These are phyloP conservation scores for Zoroaster sp. DNA, from an alignment of 53 echinoderm and acorn worm genomes.

Conservation along the genomic window DNA sequence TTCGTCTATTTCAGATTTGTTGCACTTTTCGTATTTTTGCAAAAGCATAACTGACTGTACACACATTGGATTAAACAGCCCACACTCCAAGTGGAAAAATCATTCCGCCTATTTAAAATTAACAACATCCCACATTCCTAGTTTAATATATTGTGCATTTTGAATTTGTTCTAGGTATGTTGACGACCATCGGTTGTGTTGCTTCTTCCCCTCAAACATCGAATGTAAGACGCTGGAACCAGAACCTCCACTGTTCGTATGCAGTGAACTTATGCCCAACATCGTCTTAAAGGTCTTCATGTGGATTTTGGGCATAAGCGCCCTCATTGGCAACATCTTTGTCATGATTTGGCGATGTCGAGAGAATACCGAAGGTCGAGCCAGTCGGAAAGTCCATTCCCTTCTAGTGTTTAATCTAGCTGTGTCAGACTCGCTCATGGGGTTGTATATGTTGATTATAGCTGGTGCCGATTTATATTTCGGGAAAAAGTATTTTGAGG, in stretches of 20 bases:
- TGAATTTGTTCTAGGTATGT: constrained; percentile 1
- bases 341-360: constrained; percentile 29
- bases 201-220: not conserved
- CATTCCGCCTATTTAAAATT: no score
- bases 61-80: no score
- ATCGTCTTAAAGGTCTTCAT: not conserved
- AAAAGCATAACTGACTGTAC: no score
- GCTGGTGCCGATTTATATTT: constrained; percentile 48
- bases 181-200: constrained; percentile 33
- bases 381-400: constrained; percentile 9
- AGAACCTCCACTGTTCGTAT: constrained; percentile 24
- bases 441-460: constrained; percentile 57
- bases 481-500: constrained; percentile 12
- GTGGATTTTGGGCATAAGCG: constrained; percentile 71
- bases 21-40: no score
- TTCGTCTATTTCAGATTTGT: no score
- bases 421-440: constrained; percentile 41
- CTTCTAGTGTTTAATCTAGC: constrained; percentile 44
- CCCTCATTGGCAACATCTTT: constrained; percentile 53
- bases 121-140: not conserved
- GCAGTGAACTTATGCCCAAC: not conserved
- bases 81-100: no score
- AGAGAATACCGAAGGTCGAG: not conserved
- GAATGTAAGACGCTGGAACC: constrained; percentile 28
- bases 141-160: not conserved